A percentile compares a stretch with the other conserved stretches of the same genome.
Evolutionary conservation across 2,113 vertebrate genomes (phyloP).

Genomic region (Pluvialis apricaria): DNA sequence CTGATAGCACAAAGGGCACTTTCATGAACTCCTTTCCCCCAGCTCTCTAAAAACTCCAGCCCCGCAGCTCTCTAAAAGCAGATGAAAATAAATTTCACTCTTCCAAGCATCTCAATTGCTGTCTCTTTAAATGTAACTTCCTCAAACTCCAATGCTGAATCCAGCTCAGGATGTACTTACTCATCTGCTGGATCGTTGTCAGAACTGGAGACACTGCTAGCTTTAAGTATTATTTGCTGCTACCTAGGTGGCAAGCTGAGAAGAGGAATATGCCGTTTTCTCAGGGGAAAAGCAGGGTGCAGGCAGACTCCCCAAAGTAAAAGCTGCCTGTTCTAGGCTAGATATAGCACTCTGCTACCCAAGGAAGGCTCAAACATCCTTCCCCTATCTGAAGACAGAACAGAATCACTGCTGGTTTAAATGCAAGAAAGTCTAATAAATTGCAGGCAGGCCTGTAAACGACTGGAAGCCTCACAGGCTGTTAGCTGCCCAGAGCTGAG

Average conservation of each 20-base stretch:
- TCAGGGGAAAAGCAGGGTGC: background rate
- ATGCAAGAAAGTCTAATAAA: no score
- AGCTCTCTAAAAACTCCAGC: background rate
- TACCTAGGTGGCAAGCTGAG: background rate
- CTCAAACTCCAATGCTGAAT: constrained; percentile 5
- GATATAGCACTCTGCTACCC: background rate
- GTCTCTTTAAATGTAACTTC: constrained; percentile 53
- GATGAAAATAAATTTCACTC: background rate
- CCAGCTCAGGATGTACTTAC: constrained; percentile 49
- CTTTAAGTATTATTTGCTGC: background rate
- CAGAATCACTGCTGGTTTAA: background rate
- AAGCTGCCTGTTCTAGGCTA: background rate
- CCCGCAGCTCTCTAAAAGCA: background rate
- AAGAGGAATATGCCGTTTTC: background rate
- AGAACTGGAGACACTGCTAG: background rate
- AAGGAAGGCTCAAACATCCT: background rate
- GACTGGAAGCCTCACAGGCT: no score
- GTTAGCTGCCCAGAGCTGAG: no score
- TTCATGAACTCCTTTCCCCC: background rate
- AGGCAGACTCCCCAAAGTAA: background rate
- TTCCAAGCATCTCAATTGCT: constrained; percentile 23
- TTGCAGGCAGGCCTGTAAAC: no score
- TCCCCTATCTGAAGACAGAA: background rate
- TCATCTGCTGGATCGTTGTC: constrained; percentile 49
- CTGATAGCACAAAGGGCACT: background rate